phyloP scores from a whole-genome alignment of 2,888 invertebrate genomes.

The Psylliodes chrysocephalus region DNA sequence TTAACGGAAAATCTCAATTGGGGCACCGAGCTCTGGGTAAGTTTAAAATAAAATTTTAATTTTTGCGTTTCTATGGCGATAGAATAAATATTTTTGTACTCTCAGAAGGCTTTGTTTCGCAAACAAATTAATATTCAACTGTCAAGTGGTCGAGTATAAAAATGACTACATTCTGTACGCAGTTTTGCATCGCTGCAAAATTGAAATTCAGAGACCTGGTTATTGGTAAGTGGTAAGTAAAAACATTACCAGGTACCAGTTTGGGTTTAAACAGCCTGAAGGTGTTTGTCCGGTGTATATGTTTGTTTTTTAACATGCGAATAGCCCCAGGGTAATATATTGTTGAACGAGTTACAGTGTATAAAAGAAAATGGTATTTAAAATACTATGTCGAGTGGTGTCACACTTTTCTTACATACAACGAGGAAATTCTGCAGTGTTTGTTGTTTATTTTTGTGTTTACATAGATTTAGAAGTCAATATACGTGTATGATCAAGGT shows the following conservation, averaged over 20 bases:
- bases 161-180: background rate
- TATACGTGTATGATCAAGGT: background rate
- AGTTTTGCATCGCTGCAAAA: background rate
- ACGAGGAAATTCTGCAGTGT: slow-evolving; percentile 2
- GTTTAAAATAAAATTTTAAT: slow-evolving; percentile 52
- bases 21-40: slow-evolving; percentile 77
- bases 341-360: background rate
- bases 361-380: slow-evolving; percentile 14
- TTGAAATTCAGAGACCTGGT: slow-evolving; percentile 3
- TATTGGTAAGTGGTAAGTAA: background rate
- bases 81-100: background rate
- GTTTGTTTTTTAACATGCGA: slow-evolving; percentile 13
- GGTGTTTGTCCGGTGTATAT: slow-evolving; percentile 32
- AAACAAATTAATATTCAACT: background rate
- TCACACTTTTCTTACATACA: slow-evolving; percentile 18
- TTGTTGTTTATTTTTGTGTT: slow-evolving; percentile 2
- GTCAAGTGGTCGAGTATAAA: too few relatives aligned
- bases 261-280: slow-evolving; percentile 27
- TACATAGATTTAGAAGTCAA: background rate
- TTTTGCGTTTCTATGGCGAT: slow-evolving; percentile 22
- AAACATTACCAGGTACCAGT: slow-evolving; percentile 35
- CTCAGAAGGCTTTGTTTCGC: background rate
- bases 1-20: slow-evolving; percentile 67
- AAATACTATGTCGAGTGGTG: slow-evolving; percentile 28
- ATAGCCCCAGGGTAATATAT: slow-evolving; percentile 13